Evolutionary conservation across 2,888 invertebrate genomes (phyloP).

Genomic region (Salticus scenicus): DNA sequence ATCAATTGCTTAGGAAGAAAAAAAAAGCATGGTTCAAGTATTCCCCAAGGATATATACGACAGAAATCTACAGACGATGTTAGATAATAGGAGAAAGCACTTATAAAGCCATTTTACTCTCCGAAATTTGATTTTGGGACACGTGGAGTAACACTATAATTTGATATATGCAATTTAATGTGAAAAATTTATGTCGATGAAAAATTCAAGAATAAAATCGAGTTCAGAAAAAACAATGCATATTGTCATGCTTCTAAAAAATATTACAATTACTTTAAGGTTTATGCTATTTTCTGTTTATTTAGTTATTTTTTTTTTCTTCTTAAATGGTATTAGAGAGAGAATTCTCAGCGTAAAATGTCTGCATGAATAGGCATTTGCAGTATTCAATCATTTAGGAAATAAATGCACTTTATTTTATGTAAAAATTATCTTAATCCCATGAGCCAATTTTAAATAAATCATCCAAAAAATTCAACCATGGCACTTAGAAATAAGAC

Average conservation of each 20-base stretch:
- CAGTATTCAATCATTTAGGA: not conserved
- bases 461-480: not conserved
- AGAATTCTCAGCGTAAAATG: not conserved
- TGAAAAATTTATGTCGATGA: not conserved
- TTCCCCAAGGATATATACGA: not conserved
- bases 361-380: not conserved
- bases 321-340: not conserved
- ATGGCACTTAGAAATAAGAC: not conserved
- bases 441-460: conserved; percentile 8
- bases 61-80: not conserved
- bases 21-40: not conserved
- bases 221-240: not conserved
- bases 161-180: conserved; percentile 1
- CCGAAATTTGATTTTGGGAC: not conserved
- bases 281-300: not conserved
- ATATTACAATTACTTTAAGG: not conserved
- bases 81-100: not conserved
- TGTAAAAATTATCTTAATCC: not conserved
- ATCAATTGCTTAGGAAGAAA: not conserved
- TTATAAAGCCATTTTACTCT: not conserved
- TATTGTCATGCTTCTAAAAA: not conserved
- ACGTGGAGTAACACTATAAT: not conserved
- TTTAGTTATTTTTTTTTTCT: not conserved
- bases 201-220: not conserved
- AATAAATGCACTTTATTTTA: not conserved